phyloP scores from a whole-genome alignment of 2,888 invertebrate species.

The Buathra laborator region DNA sequence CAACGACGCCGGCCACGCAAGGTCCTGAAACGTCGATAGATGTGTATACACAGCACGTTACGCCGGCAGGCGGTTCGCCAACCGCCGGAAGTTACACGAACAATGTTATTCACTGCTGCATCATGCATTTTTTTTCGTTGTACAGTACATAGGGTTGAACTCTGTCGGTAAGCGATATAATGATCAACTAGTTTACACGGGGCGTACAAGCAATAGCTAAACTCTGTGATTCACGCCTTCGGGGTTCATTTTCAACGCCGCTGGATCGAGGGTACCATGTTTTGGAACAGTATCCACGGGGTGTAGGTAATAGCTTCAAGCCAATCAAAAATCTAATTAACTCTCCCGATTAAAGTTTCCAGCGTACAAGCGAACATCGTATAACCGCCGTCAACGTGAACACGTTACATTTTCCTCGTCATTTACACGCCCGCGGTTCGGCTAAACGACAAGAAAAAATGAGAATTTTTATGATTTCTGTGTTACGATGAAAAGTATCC shows the following conservation, averaged over 20 bases:
- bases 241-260: constrained; percentile 24
- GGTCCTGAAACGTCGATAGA: constrained; percentile 87
- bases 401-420: neutral
- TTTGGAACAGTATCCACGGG: constrained; percentile 20
- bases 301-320: constrained; percentile 36
- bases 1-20: constrained; percentile 96
- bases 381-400: neutral
- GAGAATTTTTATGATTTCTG: neutral
- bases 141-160: neutral
- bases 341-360: constrained; percentile 51
- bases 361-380: neutral
- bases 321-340: constrained; percentile 71
- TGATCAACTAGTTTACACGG: constrained; percentile 49
- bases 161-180: constrained; percentile 32
- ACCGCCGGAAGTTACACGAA: too few species aligned
- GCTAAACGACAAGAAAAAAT: neutral
- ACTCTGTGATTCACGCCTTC: neutral
- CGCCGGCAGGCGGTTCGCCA: neutral
- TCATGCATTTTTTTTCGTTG: neutral
- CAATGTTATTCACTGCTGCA: too few species aligned
- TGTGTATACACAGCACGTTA: neutral
- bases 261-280: constrained; percentile 25
- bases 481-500: neutral
- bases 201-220: constrained; percentile 5
- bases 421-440: neutral